Percentiles rank a stretch among this genome's conserved stretches.
phyloP scores from a whole-genome alignment of 2,888 invertebrate genomes.

The Smittia aterrima region DNA sequence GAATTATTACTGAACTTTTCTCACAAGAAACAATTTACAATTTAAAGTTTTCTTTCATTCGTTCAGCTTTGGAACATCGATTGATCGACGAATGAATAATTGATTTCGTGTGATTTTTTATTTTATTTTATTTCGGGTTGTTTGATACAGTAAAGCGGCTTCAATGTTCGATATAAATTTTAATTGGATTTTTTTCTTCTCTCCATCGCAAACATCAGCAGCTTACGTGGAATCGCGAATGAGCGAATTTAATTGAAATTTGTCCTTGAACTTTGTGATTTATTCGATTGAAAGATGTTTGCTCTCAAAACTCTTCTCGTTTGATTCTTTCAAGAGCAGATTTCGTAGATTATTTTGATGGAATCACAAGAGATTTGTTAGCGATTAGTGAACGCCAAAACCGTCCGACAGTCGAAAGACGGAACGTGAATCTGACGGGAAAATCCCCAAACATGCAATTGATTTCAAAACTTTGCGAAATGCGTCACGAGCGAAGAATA shows the following conservation, averaged over 20 bases:
- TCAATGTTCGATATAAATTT: constrained; percentile 20
- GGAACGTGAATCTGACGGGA: background rate
- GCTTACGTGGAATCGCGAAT: background rate
- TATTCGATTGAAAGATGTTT: constrained; percentile 12
- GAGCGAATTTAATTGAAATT: constrained; percentile 7
- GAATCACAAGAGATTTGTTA: background rate
- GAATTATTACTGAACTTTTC: constrained; percentile 29
- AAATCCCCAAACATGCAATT: background rate
- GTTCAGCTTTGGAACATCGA: constrained; percentile 22
- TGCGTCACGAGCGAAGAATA: background rate
- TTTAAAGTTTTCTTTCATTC: constrained; percentile 11
- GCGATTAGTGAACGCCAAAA: constrained; percentile 7
- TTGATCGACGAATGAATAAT: constrained; percentile 38
- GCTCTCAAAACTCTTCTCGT: background rate
- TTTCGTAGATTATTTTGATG: background rate
- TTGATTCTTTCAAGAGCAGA: background rate
- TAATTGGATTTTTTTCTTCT: constrained; percentile 31
- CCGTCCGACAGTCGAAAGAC: background rate
- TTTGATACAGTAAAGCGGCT: constrained; percentile 25
- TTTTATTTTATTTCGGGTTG: background rate
- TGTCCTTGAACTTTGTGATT: constrained; percentile 39
- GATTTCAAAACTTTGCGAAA: background rate
- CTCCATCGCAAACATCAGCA: background rate
- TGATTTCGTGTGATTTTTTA: constrained; percentile 12
- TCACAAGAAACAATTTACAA: constrained; percentile 29